phyloP scores from a whole-genome alignment of 2,797 vertebrate genomes.

The Todus mexicanus region DNA sequence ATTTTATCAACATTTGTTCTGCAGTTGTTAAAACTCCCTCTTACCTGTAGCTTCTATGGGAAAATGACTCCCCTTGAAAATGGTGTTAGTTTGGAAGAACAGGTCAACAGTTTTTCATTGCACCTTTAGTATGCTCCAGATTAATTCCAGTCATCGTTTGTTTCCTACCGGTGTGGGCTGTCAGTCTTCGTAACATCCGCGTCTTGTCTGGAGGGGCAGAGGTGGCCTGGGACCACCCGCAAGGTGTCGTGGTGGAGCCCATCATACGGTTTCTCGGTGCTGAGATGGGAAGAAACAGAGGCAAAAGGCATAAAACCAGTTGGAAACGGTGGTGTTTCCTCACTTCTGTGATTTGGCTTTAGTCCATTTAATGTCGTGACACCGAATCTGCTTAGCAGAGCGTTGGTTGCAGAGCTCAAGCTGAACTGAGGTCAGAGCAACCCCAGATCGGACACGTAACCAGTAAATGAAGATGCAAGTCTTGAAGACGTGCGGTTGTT shows the following conservation, averaged over 20 bases:
- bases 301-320: not conserved
- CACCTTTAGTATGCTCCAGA: not conserved
- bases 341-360: not conserved
- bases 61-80: not conserved
- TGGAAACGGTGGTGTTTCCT: not conserved
- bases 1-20: not conserved
- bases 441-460: not conserved
- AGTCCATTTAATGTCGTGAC: not conserved
- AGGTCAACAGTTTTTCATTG: not conserved
- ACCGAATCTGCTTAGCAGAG: not conserved
- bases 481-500: not conserved
- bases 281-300: not conserved
- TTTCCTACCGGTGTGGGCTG: not conserved
- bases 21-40: not conserved
- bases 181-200: rapidly evolving
- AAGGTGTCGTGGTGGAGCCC: not conserved
- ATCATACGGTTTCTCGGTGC: not conserved
- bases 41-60: not conserved
- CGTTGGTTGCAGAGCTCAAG: not conserved
- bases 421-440: conserved; percentile 1
- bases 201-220: not conserved
- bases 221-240: rapidly evolving
- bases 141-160: not conserved
- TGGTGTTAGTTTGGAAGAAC: not conserved
- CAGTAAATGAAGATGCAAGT: not conserved